Percentiles rank a stretch among this genome's conserved stretches.
phyloP scores from a whole-genome alignment of 2,888 invertebrate genomes.

The Drosophila bunnanda region DNA sequence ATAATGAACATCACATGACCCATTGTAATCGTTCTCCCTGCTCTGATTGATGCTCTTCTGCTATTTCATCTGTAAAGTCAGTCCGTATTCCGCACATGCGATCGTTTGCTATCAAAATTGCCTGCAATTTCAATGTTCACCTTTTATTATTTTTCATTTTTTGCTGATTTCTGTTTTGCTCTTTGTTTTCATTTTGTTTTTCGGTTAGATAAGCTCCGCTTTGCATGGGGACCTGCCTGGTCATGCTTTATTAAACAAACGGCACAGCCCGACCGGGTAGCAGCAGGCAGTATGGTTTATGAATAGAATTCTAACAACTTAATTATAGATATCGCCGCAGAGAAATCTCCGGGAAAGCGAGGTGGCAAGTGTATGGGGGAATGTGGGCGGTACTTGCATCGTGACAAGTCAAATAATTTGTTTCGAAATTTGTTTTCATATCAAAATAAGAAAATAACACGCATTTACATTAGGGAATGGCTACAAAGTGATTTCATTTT shows the following conservation, averaged over 20 bases:
- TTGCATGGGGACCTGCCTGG: constrained; percentile 31
- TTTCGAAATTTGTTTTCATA: constrained; percentile 2
- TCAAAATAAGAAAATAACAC: background rate
- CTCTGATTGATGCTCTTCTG: constrained; percentile 33
- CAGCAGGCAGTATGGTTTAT: constrained; percentile 35
- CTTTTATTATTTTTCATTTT: constrained; percentile 8
- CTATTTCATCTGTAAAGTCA: constrained; percentile 15
- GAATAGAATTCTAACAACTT: constrained; percentile 57
- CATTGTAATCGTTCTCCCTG: constrained; percentile 6
- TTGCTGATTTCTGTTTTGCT: constrained; percentile 19
- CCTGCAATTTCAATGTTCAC: constrained; percentile 23
- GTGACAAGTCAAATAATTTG: constrained; percentile 1
- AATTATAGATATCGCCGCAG: constrained; percentile 45
- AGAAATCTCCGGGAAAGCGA: constrained; percentile 8
- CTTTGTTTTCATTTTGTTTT: constrained; percentile 20
- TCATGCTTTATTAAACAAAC: constrained; percentile 54
- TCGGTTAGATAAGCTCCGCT: constrained; percentile 34
- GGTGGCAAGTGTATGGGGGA: background rate
- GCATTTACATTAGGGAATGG: background rate
- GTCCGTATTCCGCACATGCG: constrained; percentile 24
- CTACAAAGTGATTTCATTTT: background rate
- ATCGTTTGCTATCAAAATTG: constrained; percentile 45
- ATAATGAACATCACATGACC: constrained; percentile 28
- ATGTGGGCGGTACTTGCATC: background rate
- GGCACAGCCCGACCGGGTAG: constrained; percentile 27